Percentiles rank a stretch among this genome's conserved stretches.
These are phyloP conservation scores for Pseudanteris insignis DNA, from an alignment of 2,888 invertebrate genomes.

Conservation along the genomic window DNA sequence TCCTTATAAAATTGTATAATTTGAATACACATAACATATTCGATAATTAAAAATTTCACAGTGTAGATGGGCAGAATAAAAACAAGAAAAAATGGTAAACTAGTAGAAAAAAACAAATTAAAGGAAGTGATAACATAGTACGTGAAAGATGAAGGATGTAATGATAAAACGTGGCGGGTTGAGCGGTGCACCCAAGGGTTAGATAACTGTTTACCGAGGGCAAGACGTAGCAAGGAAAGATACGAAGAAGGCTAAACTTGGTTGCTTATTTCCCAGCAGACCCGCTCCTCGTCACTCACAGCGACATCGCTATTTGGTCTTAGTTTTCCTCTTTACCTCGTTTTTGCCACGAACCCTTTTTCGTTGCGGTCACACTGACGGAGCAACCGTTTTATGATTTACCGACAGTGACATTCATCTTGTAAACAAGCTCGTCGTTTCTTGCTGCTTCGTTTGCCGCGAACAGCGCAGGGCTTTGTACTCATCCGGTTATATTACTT, in stretches of 20 bases:
- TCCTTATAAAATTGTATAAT: too few relatives aligned
- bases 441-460: conserved; percentile 37
- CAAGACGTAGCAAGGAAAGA: conserved; percentile 48
- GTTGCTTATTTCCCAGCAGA: conserved; percentile 66
- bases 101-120: too few relatives aligned
- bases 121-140: conserved; percentile 21
- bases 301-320: conserved; percentile 20
- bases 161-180: conserved; percentile 39
- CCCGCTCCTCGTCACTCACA: conserved; percentile 51
- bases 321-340: conserved; percentile 16
- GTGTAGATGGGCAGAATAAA: too few relatives aligned
- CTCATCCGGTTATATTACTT: conserved; percentile 28
- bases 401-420: conserved; percentile 59
- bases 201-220: conserved; percentile 60
- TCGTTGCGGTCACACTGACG: conserved; percentile 48
- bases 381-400: conserved; percentile 55
- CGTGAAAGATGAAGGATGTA: conserved; percentile 26
- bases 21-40: too few relatives aligned
- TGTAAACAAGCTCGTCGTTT: conserved; percentile 47
- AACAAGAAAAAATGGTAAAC: too few relatives aligned
- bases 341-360: conserved; percentile 28
- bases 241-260: conserved; percentile 57
- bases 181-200: conserved; percentile 54
- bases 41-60: too few relatives aligned
- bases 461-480: conserved; percentile 29